Base-by-base conservation (phyloP, 2,888 invertebrate genomes). In the Eristalis intricaria region DNA sequence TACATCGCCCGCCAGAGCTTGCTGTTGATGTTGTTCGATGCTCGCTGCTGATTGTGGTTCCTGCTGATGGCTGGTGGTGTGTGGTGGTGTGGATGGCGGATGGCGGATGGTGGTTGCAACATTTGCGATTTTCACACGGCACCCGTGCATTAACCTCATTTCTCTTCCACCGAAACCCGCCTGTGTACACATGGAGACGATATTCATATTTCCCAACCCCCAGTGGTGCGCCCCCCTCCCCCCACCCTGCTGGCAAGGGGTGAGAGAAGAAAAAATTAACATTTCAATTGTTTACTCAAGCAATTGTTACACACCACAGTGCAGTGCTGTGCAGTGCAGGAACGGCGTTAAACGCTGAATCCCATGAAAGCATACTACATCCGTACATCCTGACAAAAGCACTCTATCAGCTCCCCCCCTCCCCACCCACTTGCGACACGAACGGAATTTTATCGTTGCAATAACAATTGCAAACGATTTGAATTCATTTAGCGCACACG, bases 381-480 rank as follows among this genome's bases (percentile, higher is more conserved):
- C 60, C 85, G 71, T 50, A 50, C 50, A 50, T 50, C 50, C 50
- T 50, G 50, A 19, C 50, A 50, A 50, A 19, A 50, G 50, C 50
- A 50, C 50, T 50, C 50, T 50, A 79, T 84, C 65, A 70, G 23
- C 43, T 7, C 19, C 58, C 15, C n/a, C 43, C 32, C 15, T 11
- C 26, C 7, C n/a, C 60, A n/a, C 23, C 64, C 65, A 3, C 13
- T 60, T 61, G 15, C 26, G 64, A 22, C 38, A 26, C 26, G 68
- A 80, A 69, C 73, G 87, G 84, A 80, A 87, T 83, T 84, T 83
- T 90, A 89, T 89, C 89, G 70, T 89, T 90, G 90, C 90, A 90
- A 90, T 90, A 90, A 90, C 91, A 90, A 90, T 90, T 90, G 89
- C 89, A 89, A 90, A 86, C 90, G 91, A 75, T 90, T 90, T 91